Evolutionary conservation across 2,888 invertebrate genomes (phyloP).

Genomic region (Strigamia crassipes): DNA sequence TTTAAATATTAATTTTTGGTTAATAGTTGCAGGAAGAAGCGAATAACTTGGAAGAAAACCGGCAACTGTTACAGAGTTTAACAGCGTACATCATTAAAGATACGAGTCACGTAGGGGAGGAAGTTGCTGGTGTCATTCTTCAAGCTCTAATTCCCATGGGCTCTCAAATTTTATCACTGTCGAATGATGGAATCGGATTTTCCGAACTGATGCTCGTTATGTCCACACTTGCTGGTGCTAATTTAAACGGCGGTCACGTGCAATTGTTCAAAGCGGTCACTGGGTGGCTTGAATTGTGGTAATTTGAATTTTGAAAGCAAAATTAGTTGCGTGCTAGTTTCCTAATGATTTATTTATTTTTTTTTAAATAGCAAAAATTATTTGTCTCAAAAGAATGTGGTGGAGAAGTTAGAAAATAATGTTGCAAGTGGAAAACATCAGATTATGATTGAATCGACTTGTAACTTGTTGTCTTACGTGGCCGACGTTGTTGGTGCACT

Average conservation of each 20-base stretch:
- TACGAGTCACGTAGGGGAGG: conserved; percentile 65
- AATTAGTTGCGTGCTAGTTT: not conserved
- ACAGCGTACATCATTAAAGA: conserved; percentile 75
- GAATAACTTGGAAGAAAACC: conserved; percentile 68
- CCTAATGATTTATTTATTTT: not conserved
- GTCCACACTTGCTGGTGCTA: conserved; percentile 83
- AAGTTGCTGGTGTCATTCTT: conserved; percentile 69
- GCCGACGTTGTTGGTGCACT: conserved; percentile 73
- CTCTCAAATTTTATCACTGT: conserved; percentile 67
- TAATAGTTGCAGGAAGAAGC: conserved; percentile 53
- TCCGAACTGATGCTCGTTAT: conserved; percentile 77
- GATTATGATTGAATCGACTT: conserved; percentile 64
- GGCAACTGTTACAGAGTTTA: conserved; percentile 70
- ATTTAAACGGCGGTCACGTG: conserved; percentile 77
- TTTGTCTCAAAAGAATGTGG: conserved; percentile 65
- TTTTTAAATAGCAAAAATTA: conserved; percentile 63
- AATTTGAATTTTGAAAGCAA: conserved; percentile 44
- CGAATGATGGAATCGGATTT: conserved; percentile 74
- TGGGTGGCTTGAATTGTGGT: conserved; percentile 71
- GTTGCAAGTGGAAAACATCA: conserved; percentile 61
- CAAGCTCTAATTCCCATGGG: conserved; percentile 76
- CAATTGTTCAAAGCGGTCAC: conserved; percentile 78
- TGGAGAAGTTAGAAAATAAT: conserved; percentile 65
- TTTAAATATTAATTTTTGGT: not conserved
- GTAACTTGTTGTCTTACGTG: conserved; percentile 81